Base-by-base conservation (phyloP, 1,140 invertebrate genomes). In the Nasonia longicornis region DNA sequence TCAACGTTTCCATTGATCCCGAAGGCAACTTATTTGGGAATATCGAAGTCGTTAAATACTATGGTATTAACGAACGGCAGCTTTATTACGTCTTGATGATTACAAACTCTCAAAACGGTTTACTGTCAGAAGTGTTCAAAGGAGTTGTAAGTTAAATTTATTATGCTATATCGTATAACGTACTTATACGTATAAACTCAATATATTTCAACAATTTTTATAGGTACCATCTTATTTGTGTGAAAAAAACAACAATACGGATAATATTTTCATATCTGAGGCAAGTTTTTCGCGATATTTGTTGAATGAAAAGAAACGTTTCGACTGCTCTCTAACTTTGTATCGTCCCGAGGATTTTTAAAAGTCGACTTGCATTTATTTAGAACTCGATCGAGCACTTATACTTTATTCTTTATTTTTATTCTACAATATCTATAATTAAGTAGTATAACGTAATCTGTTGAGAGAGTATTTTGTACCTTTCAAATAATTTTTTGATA, bases 91-190 rank as follows among this genome's bases (percentile, higher is more conserved):
- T 52, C 16, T 14, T 74, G 20, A 12, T 58, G 7, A 42, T 71
- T 38, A 20, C 6, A 10, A 71, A 71, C 22, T 7, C 12, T 29
- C 14, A 72, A 38, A 52, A 74, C 48, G 11, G 38, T 4, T 52
- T 58, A 14, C 29, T 58, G 8, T 74, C 72, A 2, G 26, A 74
- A 29, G 42, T 48, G 29, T 74, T 74, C 29, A 31, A 52, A 14
- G 72, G 72, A 52, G 6, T 16, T 12, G 72, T 74, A 52, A 58
- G 72, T 31, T 22, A 48, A 58, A 58, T 58, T 20, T 48, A 58
- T 0, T 52, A 12, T 52, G 58, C n/a, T 26, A n/a, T 26, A n/a
- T 12, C 26, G 2, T 45, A 1, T 22, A 35, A 10, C 38, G 20
- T 72, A 67, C 11, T 67, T n/a, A 67, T 29, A n/a, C 6, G 16